These are phyloP conservation scores for Takifugu ocellatus DNA, from an alignment of 2,797 vertebrate species.

Conservation along the genomic window DNA sequence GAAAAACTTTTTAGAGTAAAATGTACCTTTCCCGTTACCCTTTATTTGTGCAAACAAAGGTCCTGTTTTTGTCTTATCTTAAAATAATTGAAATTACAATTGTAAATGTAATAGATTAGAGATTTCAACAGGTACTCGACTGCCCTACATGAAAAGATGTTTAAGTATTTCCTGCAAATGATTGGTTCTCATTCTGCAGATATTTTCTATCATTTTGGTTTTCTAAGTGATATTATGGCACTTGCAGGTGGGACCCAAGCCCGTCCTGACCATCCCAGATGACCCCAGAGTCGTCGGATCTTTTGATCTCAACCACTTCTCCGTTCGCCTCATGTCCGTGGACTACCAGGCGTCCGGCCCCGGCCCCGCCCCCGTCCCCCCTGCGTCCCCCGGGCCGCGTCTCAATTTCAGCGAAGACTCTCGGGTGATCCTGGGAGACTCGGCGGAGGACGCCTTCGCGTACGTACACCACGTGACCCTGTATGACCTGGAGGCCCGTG, in stretches of 20 bases:
- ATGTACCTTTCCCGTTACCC: not conserved
- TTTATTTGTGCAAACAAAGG: too few relatives aligned
- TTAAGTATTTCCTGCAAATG: too few relatives aligned
- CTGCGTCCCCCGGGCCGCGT: constrained; percentile 38
- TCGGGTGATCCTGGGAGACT: constrained; percentile 90
- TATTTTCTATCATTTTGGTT: not conserved
- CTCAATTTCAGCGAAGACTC: constrained; percentile 91
- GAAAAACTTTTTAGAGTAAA: not conserved
- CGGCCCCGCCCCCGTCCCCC: constrained; percentile 75
- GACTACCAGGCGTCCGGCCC: constrained; percentile 95
- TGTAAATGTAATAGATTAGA: not conserved
- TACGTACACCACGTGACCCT: constrained; percentile 94
- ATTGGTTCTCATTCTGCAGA: not conserved
- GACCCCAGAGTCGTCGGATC: constrained; percentile 81
- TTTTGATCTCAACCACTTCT: constrained; percentile 96
- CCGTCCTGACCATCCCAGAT: constrained; percentile 89
- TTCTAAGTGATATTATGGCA: not conserved
- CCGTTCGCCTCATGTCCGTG: constrained; percentile 96
- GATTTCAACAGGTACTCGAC: not conserved
- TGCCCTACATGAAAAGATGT: constrained; percentile 15
- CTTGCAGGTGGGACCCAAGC: constrained; percentile 79
- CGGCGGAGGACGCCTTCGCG: constrained; percentile 86
- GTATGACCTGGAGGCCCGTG: constrained; percentile 91
- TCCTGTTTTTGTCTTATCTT: too few relatives aligned
- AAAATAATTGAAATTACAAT: constrained; percentile 22